Conservation (phyloP, 1,140 invertebrate species). For the Amphibalanus amphitrite region DNA sequence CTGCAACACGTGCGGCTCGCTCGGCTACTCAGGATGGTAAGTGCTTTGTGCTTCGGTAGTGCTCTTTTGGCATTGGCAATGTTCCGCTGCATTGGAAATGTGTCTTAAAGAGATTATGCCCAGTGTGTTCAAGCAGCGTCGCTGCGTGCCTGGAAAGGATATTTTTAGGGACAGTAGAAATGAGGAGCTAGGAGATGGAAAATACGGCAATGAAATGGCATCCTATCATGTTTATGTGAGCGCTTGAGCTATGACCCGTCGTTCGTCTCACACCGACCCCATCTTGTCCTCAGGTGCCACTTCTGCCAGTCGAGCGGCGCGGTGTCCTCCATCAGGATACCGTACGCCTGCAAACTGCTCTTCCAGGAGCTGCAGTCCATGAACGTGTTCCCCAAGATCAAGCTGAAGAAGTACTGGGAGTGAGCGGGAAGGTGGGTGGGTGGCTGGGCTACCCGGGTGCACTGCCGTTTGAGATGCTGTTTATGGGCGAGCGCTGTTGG, state of each 20-base stretch:
- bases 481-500: not conserved
- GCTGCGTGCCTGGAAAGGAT: not conserved
- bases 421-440: not conserved
- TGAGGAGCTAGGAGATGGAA: no score
- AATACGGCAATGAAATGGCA: no score
- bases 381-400: slow-evolving; percentile 89
- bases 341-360: slow-evolving; percentile 97
- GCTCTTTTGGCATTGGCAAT: slow-evolving; percentile 19
- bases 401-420: slow-evolving; percentile 35
- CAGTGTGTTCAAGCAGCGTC: not conserved
- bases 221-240: no score
- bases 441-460: no score
- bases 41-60: no score
- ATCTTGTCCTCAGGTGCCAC: slow-evolving; percentile 42
- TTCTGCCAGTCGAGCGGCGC: slow-evolving; percentile 75
- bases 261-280: no score
- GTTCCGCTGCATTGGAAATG: no score
- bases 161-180: no score
- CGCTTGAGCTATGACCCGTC: no score
- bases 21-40: slow-evolving; percentile 79
- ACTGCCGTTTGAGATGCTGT: not conserved
- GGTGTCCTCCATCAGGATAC: slow-evolving; percentile 85
- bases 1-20: slow-evolving; percentile 81
- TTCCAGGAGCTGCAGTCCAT: slow-evolving; percentile 96
- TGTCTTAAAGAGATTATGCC: no score